Percentiles rank a stretch among this genome's conserved stretches.
Conservation (phyloP, 1,140 invertebrate genomes). For the Brachionus rubens region DNA sequence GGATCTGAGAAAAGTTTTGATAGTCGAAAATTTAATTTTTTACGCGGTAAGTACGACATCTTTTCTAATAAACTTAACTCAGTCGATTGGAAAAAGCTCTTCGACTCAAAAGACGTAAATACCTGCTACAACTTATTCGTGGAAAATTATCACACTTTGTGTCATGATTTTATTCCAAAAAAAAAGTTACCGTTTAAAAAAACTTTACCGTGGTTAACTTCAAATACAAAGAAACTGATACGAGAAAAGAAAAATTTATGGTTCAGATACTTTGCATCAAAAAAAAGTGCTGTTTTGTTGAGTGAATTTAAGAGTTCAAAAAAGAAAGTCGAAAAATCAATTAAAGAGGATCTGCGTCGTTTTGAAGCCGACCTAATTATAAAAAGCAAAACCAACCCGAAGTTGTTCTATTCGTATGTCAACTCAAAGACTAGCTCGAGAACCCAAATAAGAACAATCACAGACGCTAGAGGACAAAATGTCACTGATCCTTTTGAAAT, state of each 20-base stretch:
- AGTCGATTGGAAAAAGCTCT: not conserved
- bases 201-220: not conserved
- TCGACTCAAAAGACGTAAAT: not conserved
- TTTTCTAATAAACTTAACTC: not conserved
- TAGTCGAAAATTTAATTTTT: not conserved
- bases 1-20: not conserved
- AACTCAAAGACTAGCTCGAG: not conserved
- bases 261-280: not conserved
- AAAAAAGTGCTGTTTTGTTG: not conserved
- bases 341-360: not conserved
- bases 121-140: not conserved
- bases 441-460: not conserved
- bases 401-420: not conserved
- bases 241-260: constrained; percentile 8
- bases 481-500: not conserved
- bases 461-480: not conserved
- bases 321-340: not conserved
- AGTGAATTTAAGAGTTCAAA: not conserved
- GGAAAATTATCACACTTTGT: not conserved
- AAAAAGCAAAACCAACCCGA: not conserved
- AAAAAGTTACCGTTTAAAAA: not conserved
- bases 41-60: not conserved
- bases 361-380: not conserved
- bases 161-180: not conserved
- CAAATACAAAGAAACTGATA: not conserved